Conservation (phyloP, 2,113 vertebrate species). For the Chrysochloris asiatica region DNA sequence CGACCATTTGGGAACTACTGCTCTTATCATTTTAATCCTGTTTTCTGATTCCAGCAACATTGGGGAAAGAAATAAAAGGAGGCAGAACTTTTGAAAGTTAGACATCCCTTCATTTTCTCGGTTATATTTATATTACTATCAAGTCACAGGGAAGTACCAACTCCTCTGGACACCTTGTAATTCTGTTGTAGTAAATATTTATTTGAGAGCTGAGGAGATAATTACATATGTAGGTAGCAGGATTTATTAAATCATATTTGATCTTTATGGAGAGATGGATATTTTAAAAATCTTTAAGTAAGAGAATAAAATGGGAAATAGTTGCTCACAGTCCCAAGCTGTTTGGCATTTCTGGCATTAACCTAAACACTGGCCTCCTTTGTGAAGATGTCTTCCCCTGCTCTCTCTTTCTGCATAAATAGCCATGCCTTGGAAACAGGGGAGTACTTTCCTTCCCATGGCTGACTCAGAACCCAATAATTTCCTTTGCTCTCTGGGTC, state of each 20-base stretch:
- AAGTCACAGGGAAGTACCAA: slow-evolving; percentile 12
- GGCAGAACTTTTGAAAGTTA: not conserved
- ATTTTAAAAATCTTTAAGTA: not conserved
- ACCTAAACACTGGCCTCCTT: not conserved
- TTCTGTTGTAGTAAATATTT: slow-evolving; percentile 27
- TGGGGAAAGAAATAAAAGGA: not conserved
- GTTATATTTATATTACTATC: no score
- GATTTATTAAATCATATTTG: not conserved
- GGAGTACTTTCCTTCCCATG: no score
- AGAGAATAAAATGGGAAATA: slow-evolving; percentile 2
- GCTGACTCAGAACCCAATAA: no score
- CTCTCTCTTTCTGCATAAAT: not conserved
- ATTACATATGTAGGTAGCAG: slow-evolving; percentile 1
- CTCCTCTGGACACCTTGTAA: not conserved
- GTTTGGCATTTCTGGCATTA: not conserved
- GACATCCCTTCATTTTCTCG: not conserved
- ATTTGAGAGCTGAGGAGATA: not conserved
- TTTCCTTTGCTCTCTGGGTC: not conserved
- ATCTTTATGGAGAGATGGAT: not conserved
- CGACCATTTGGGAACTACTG: not conserved
- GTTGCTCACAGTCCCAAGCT: not conserved
- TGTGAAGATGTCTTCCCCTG: no score
- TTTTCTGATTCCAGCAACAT: not conserved
- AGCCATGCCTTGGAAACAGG: not conserved
- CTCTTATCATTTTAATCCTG: slow-evolving; percentile 18